Evolutionary conservation across 2,888 invertebrate species (phyloP), one percentile per base, ranked within the genome.

Genomic region (Thymelicus acteon): DNA sequence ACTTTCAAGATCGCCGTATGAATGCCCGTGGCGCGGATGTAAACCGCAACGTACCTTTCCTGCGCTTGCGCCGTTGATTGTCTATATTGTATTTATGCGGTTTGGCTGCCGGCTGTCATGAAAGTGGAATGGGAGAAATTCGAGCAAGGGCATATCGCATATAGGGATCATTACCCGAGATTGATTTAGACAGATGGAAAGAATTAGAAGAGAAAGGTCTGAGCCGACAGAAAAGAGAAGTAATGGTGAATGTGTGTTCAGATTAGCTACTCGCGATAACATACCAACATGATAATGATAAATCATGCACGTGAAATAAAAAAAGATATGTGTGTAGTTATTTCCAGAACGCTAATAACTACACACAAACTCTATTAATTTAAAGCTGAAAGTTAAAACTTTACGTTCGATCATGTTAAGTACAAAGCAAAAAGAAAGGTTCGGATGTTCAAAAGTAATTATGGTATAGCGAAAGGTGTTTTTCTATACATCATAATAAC

Each of bases 401-500:
- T 90, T 89, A 86, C 89, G 82, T 80, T 76, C 84, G 40, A 58
- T 39, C 70, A 47, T 70, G 49, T 70, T 64, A 44, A 70, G 86
- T 67, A 73, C 72, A 64, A 64, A 70, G 63, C 49, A 63, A 70
- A 70, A 70, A 61, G 70, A 73, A 67, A 67, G 65, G 66, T 40
- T 31, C 52, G 61, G 40, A 63, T 68, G 58, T 65, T 68, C 65
- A 67, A 67, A 57, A 81, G 85, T 90, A 89, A 90, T 92, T 90
- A 90, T 83, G 79, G 79, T 81, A 82, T 77, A 86, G 88, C 84
- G 88, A 90, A 87, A 89, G 86, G 86, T 80, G 85, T 87, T 84
- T 87, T 86, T 84, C 80, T 84, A 79, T 81, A 81, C 82, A 82
- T 82, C 85, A 83, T 87, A 89, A 89, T 86, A 86, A 85, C 85